Percentiles rank a stretch among this genome's conserved stretches.
Evolutionary conservation across 37 sponge, comb jelly and placozoan genomes (phyloP).

Genomic region (Cladorhizidae sp.): DNA sequence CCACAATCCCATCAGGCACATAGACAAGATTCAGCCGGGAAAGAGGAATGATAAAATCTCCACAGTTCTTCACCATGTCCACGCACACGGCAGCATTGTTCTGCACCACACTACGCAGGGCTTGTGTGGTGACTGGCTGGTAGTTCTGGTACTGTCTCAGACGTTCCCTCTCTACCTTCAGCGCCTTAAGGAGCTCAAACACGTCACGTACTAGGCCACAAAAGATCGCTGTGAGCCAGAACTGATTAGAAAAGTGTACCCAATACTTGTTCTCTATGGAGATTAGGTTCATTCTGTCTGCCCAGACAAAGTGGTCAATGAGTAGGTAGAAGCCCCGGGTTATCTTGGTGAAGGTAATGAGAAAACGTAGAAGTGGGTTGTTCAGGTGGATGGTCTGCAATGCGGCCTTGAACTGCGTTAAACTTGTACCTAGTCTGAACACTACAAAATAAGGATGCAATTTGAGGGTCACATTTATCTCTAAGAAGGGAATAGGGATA

Average conservation of each 20-base stretch:
- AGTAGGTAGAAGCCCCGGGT: conserved; percentile 72
- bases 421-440: conserved; percentile 82
- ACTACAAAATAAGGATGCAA: conserved; percentile 36
- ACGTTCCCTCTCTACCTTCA: conserved; percentile 34
- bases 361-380: conserved; percentile 50
- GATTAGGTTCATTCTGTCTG: conserved; percentile 56
- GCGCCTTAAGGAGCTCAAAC: conserved; percentile 46
- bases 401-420: conserved; percentile 62
- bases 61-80: conserved; percentile 64
- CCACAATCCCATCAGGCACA: conserved; percentile 65
- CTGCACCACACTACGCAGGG: conserved; percentile 2
- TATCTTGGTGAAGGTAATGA: conserved; percentile 64
- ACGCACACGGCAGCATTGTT: conserved; percentile 56
- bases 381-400: conserved; percentile 65
- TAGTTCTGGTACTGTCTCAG: conserved; percentile 26
- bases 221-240: conserved; percentile 67
- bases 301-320: conserved; percentile 80
- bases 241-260: conserved; percentile 40
- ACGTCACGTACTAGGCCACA: conserved; percentile 50
- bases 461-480: neutral
- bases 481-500: too few relatives aligned
- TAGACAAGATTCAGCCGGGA: conserved; percentile 30
- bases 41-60: conserved; percentile 69
- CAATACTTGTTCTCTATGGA: conserved; percentile 37
- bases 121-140: neutral